Evolutionary conservation across 2,113 vertebrate genomes (phyloP).

Genomic region (Pterocles burchelli): DNA sequence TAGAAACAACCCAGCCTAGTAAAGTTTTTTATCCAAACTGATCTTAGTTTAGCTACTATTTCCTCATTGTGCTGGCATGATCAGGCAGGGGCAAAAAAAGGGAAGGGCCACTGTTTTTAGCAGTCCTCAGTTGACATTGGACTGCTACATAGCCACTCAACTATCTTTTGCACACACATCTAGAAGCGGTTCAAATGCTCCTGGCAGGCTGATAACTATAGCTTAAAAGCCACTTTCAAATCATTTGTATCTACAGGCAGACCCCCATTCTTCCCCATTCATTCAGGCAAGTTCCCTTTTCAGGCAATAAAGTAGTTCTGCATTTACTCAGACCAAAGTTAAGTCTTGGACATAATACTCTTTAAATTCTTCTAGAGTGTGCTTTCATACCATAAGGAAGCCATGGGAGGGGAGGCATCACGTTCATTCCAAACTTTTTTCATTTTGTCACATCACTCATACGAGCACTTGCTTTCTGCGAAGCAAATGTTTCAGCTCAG

Average conservation of each 20-base stretch:
- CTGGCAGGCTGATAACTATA: neutral
- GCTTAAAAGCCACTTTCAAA: neutral
- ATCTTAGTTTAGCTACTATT: neutral
- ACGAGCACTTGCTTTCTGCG: neutral
- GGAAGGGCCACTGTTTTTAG: neutral
- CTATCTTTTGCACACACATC: neutral
- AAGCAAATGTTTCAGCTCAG: neutral
- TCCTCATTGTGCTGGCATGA: neutral
- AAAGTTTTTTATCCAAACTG: neutral
- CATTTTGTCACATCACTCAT: neutral
- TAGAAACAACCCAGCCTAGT: neutral
- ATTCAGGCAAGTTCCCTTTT: neutral
- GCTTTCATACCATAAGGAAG: neutral
- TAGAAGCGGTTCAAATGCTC: neutral
- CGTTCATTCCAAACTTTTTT: neutral
- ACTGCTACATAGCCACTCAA: neutral
- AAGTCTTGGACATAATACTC: neutral
- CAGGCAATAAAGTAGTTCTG: neutral
- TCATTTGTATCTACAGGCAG: neutral
- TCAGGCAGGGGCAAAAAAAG: neutral
- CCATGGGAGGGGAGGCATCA: neutral
- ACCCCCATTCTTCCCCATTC: neutral
- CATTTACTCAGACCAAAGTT: neutral
- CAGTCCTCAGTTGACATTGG: neutral
- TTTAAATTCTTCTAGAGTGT: neutral